These are phyloP conservation scores for Tragelaphus oryx DNA, from an alignment of 2,797 vertebrate species.

Conservation along the genomic window DNA sequence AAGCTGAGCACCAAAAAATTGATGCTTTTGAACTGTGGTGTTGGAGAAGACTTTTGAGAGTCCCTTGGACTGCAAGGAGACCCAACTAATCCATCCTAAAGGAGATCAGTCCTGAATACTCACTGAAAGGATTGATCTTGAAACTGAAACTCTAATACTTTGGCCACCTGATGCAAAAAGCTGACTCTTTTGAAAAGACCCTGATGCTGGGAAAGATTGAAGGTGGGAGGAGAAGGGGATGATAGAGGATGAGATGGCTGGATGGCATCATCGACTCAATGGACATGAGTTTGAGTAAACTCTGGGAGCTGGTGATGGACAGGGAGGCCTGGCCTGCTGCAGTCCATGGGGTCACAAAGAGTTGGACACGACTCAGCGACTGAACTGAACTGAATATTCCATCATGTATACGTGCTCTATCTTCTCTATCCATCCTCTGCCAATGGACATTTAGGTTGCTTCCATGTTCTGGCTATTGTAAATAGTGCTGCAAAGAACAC, in stretches of 20 bases:
- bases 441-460: not conserved
- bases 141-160: not conserved
- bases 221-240: not conserved
- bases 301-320: not conserved
- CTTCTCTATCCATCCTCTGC: not conserved
- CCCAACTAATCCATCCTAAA: not conserved
- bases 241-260: not conserved
- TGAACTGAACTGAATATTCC: not conserved
- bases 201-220: not conserved
- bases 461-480: not conserved
- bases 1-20: rapidly evolving
- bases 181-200: not conserved
- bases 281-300: not conserved
- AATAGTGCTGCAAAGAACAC: not conserved
- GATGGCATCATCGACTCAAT: not conserved
- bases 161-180: not conserved
- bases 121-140: not conserved
- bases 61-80: not conserved
- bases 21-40: not conserved
- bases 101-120: not conserved
- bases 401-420: not conserved
- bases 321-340: not conserved
- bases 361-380: not conserved
- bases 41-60: not conserved
- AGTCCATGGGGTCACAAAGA: not conserved